Evolutionary conservation across 2,888 invertebrate species (phyloP), one percentile per base, ranked within the genome.

Genomic region (Tetheella fluctuosa): DNA sequence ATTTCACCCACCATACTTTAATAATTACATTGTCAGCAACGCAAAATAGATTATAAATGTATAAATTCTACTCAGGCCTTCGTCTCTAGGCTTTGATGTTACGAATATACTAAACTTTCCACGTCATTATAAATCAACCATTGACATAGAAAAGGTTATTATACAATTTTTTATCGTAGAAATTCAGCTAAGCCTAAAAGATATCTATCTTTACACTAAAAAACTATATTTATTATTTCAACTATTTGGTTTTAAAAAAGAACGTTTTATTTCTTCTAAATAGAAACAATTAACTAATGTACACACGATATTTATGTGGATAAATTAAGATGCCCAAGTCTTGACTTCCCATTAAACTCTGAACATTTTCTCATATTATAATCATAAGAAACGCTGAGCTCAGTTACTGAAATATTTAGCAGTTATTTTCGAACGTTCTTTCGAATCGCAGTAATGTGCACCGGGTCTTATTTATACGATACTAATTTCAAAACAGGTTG

Each of bases 231-330:
- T 62, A 65, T 61, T 76, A 77, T 75, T 71, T 76, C 73, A 81
- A 81, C 77, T 84, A 83, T 84, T 84, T 85, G 84, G 84, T 84
- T 80, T 77, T 69, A 73, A 73, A 30, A 76, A 77, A 72, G 67
- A 73, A 74, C 72, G 71, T 72, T 68, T 68, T 48, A 62, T 65
- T 59, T 64, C 61, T 60, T 75, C 75, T 76, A 71, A 71, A 67
- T 73, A 78, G 70, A 76, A 77, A 80, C 71, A 69, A 74, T 76
- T 73, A 75, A 74, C 71, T 71, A 62, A 73, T 71, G 74, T 71
- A 71, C 60, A 71, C 60, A 77, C 70, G 69, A 77, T 77, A 66
- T 70, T 63, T 65, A 72, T 67, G 60, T 62, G 67, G 69, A 68
- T 69, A 68, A 77, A 74, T 70, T 76, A 74, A 67, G 59, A 69